Percentiles rank a stretch among this genome's conserved stretches.
Conservation (phyloP, 1,140 invertebrate species). For the Cotesia chilonis region DNA sequence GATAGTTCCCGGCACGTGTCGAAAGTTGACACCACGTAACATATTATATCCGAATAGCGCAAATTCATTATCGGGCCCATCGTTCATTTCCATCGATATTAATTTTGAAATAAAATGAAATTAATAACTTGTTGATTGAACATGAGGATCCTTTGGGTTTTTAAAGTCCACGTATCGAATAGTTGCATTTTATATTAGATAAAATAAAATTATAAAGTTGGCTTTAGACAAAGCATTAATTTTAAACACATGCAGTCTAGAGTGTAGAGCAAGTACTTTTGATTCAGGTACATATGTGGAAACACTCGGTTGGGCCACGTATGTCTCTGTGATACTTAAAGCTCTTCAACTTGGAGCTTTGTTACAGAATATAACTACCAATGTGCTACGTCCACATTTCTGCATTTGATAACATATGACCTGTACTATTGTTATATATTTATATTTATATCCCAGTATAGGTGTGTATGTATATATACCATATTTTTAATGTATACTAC, state of each 20-base stretch:
- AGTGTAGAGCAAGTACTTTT: slow-evolving; percentile 37
- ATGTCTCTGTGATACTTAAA: slow-evolving; percentile 40
- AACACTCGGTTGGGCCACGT: slow-evolving; percentile 65
- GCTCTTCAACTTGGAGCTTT: slow-evolving; percentile 16
- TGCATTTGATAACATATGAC: slow-evolving; percentile 25
- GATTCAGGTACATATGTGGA: slow-evolving; percentile 56
- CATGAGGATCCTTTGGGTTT: too few relatives aligned
- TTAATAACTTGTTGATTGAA: too few relatives aligned
- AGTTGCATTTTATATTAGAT: too few relatives aligned
- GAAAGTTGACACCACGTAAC: neutral
- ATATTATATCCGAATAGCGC: too few relatives aligned
- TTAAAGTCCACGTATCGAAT: too few relatives aligned
- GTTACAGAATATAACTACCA: slow-evolving; percentile 28
- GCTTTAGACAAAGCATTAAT: too few relatives aligned
- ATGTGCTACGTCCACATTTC: slow-evolving; percentile 38
- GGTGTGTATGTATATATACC: neutral
- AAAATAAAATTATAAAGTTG: too few relatives aligned
- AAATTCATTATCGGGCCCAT: too few relatives aligned
- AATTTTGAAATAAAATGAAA: too few relatives aligned
- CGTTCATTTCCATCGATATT: too few relatives aligned
- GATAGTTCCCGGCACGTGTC: neutral
- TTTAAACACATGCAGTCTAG: too few relatives aligned
- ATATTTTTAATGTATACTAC: neutral
- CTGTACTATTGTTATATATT: slow-evolving; percentile 7
- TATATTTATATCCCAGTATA: slow-evolving; percentile 16